Conservation (phyloP, 2,113 vertebrate genomes). For the Oncorhynchus tshawytscha region DNA sequence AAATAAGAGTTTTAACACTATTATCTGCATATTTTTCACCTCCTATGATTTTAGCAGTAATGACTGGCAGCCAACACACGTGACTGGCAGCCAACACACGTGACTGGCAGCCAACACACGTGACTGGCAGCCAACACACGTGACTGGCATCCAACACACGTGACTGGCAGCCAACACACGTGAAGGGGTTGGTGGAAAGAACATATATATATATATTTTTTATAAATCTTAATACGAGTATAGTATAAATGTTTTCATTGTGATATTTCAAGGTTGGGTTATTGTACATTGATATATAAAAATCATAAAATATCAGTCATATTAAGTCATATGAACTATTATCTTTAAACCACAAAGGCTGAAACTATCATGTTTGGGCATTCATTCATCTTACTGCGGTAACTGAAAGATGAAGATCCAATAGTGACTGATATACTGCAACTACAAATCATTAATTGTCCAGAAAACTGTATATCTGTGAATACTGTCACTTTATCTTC, state of each 20-base stretch:
- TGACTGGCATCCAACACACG: not conserved
- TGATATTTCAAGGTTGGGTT: not conserved
- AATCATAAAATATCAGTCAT: too few relatives aligned
- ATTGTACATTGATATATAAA: not conserved
- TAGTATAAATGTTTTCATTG: too few relatives aligned
- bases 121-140: conserved; percentile 2
- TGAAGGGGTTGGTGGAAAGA: not conserved
- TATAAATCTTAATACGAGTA: conserved; percentile 22
- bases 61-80: not conserved
- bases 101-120: conserved; percentile 3
- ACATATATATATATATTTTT: conserved; percentile 45
- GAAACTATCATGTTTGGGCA: not conserved
- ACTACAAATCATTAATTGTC: conserved; percentile 1
- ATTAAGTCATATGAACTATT: too few relatives aligned
- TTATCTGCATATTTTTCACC: conserved; percentile 29
- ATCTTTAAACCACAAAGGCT: not conserved
- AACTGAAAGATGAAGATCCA: not conserved
- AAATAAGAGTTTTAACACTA: conserved; percentile 18
- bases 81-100: conserved; percentile 2
- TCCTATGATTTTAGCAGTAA: conserved; percentile 25
- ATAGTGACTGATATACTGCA: not conserved
- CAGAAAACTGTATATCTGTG: conserved; percentile 4
- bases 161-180: conserved; percentile 2
- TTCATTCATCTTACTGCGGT: not conserved
- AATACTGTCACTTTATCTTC: not conserved